Percentiles rank a stretch among this genome's conserved stretches.
Conservation (phyloP, 2,797 vertebrate genomes). For the Sebastes variabilis region DNA sequence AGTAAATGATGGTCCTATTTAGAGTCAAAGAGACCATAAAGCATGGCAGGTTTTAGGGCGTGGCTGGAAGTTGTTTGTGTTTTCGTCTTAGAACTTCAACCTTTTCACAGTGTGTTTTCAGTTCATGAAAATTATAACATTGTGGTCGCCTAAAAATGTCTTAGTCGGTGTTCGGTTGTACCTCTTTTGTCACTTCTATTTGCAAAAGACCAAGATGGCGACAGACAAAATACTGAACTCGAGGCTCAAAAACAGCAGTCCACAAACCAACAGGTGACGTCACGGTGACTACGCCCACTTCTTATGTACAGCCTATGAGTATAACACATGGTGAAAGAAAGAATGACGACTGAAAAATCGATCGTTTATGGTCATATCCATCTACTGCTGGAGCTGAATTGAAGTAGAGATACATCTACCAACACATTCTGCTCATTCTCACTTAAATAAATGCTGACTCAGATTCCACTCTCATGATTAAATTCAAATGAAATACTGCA, state of each 20-base stretch:
- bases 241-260: background rate
- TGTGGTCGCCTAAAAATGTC: background rate
- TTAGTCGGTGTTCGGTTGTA: too few species aligned
- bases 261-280: background rate
- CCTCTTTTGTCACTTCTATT: background rate
- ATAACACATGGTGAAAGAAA: background rate
- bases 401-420: slow-evolving; percentile 1
- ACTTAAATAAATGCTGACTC: slow-evolving; percentile 48
- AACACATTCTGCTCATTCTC: slow-evolving; percentile 12
- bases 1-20: background rate
- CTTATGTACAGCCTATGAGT: too few species aligned
- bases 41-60: too few species aligned
- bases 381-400: background rate
- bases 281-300: background rate
- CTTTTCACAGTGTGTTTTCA: too few species aligned
- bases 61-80: too few species aligned
- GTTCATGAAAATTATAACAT: background rate
- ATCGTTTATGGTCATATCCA: background rate
- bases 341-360: background rate
- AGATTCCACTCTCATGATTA: slow-evolving; percentile 8
- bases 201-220: background rate
- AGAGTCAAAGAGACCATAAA: background rate
- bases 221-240: background rate
- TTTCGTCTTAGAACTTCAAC: too few species aligned
- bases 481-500: slow-evolving; percentile 55